Evolutionary conservation across 64 coral and sea anemone species (phyloP), one percentile per base, ranked within the genome.

Genomic region (Porites australiensis): DNA sequence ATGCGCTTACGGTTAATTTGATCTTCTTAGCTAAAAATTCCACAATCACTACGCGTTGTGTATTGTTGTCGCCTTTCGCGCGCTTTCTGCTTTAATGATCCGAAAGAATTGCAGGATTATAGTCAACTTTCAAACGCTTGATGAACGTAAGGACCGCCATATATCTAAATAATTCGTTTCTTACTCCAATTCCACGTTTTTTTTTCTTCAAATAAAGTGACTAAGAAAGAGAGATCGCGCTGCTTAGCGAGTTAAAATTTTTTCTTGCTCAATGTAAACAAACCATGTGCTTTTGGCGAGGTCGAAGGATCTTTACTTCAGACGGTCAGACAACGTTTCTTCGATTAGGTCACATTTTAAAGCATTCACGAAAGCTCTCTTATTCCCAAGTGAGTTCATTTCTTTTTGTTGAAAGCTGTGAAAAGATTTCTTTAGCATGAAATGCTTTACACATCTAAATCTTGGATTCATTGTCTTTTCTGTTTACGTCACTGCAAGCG

Each of bases 261-360:
- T 78, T 65, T 18, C 12, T 23, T 48, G 77, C 67, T 61, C 45
- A 91, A 83, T 83, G 89, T 91, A 91, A 91, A 91, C 89, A 91
- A 91, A 83, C 45, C 74, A 79, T 82, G 79, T 61, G 88, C 81
- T 84, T 15, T 64, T 43, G 44, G 45, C 81, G 61, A 51, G 63
- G 4, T 22, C 4, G 63, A 19, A 13, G 55, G 4, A 50, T 23
- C 44, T 62, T 84, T 65, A 50, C 4, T 45, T 11, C 13, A 4
- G 13, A 64, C 6, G 8, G 4, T 7, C 3, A 13, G 21, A n/a
- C 3, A 8, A 20, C 5, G 63, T 50, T 15, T 64, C 16, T 20
- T 16, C 46, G 8, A 84, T 65, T 46, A 9, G 45, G 44, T 51
- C 6, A 1, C 18, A 45, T 16, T 84, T 18, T 20, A 84, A 21